A percentile compares a stretch with the other conserved stretches of the same genome.
Evolutionary conservation across 2,113 vertebrate species (phyloP).

Genomic region (Pelusios castaneus): DNA sequence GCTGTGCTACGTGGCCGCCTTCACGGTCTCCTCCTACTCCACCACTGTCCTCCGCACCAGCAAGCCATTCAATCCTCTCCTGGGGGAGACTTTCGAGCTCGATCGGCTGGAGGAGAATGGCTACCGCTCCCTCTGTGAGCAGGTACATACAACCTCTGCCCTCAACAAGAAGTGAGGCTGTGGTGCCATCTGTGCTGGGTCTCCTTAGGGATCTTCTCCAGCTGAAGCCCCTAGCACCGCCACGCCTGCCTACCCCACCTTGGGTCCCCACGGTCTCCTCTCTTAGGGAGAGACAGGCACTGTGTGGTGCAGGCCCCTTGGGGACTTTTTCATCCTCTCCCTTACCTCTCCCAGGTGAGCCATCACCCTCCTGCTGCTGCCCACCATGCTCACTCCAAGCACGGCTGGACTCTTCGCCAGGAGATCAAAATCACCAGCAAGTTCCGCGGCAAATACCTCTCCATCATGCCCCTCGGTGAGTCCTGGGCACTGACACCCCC

Average conservation of each 20-base stretch:
- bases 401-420: constrained; percentile 93
- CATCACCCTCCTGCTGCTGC: constrained; percentile 96
- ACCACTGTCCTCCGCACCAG: constrained; percentile 95
- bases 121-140: constrained; percentile 94
- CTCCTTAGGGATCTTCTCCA: background rate
- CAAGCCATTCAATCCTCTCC: constrained; percentile 96
- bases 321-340: background rate
- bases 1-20: constrained; percentile 94
- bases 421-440: constrained; percentile 98
- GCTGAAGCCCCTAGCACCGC: background rate
- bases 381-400: constrained; percentile 90
- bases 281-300: background rate
- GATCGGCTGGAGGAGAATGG: constrained; percentile 90
- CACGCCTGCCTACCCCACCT: too few relatives aligned
- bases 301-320: background rate
- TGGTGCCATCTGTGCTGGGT: background rate
- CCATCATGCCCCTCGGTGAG: constrained; percentile 97
- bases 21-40: constrained; percentile 96
- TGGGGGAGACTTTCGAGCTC: constrained; percentile 96
- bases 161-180: accelerated
- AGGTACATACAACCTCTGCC: constrained; percentile 70
- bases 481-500: accelerated
- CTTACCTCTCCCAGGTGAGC: constrained; percentile 84
- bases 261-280: too few relatives aligned
- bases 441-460: constrained; percentile 98